phyloP scores from a whole-genome alignment of 2,888 invertebrate genomes.

The Hyposoter dolosus region DNA sequence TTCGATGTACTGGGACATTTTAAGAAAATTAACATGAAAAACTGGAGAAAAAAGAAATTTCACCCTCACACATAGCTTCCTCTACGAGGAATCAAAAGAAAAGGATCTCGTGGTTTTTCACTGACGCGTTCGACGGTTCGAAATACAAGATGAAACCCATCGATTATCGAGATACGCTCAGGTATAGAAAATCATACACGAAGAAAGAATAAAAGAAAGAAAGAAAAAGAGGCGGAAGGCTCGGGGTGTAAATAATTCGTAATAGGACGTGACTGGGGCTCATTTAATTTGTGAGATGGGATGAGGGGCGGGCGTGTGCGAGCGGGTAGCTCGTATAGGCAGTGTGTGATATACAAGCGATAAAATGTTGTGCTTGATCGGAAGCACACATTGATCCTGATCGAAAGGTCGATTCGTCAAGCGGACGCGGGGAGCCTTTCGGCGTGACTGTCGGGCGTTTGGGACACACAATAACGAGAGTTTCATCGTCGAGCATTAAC shows the following conservation, averaged over 20 bases:
- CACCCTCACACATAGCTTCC: no score
- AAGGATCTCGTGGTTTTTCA: not conserved
- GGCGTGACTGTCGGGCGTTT: not conserved
- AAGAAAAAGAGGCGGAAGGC: slow-evolving; percentile 6
- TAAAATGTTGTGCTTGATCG: slow-evolving; percentile 39
- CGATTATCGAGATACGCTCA: slow-evolving; percentile 42
- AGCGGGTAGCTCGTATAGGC: no score
- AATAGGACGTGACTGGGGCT: slow-evolving; percentile 44
- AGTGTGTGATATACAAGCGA: slow-evolving; percentile 1
- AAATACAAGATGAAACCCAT: slow-evolving; percentile 42
- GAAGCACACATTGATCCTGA: slow-evolving; percentile 20
- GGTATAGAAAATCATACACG: slow-evolving; percentile 51
- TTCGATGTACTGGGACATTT: no score
- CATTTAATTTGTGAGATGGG: slow-evolving; percentile 49
- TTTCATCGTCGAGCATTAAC: slow-evolving; percentile 49
- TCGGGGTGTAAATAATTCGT: slow-evolving; percentile 39
- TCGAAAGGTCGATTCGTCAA: slow-evolving; percentile 40
- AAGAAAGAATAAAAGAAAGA: not conserved
- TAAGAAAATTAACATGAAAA: no score
- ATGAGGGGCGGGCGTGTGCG: slow-evolving; percentile 43
- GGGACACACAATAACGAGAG: not conserved
- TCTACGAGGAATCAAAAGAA: not conserved
- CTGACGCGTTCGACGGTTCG: not conserved
- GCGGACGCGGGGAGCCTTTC: not conserved
- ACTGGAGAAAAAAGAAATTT: no score